Percentiles rank a stretch among this genome's conserved stretches.
Conservation (phyloP, 2,888 invertebrate species). For the Penaeus monodon region DNA sequence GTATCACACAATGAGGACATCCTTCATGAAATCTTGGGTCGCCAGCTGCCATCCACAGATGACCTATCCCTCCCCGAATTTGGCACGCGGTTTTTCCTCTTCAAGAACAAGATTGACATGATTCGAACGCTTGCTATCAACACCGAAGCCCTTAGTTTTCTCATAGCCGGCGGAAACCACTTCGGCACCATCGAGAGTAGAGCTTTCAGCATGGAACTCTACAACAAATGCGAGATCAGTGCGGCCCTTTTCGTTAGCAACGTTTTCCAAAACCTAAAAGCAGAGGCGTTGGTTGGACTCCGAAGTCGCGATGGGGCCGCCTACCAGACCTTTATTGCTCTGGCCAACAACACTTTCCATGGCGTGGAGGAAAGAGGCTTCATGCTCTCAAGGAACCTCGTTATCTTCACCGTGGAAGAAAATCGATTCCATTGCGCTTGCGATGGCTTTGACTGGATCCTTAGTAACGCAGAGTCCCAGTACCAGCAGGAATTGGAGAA, state of each 20-base stretch:
- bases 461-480: not conserved
- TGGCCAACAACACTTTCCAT: slow-evolving; percentile 43
- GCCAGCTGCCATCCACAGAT: slow-evolving; percentile 3
- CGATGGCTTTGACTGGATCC: slow-evolving; percentile 28
- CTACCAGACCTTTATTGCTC: slow-evolving; percentile 41
- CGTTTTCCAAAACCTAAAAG: slow-evolving; percentile 12
- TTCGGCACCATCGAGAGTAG: not conserved
- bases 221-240: slow-evolving; percentile 52
- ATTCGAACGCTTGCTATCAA: slow-evolving; percentile 24
- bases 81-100: slow-evolving; percentile 38
- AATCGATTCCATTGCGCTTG: slow-evolving; percentile 43
- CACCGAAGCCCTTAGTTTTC: slow-evolving; percentile 36
- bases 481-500: slow-evolving; percentile 19
- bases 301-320: slow-evolving; percentile 20
- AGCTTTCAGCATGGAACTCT: slow-evolving; percentile 48
- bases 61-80: slow-evolving; percentile 40
- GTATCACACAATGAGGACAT: not conserved
- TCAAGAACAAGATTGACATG: slow-evolving; percentile 32
- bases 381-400: slow-evolving; percentile 9
- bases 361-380: slow-evolving; percentile 16
- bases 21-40: slow-evolving; percentile 25
- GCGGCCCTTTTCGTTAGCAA: slow-evolving; percentile 46
- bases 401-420: slow-evolving; percentile 34
- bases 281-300: slow-evolving; percentile 21
- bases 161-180: slow-evolving; percentile 39